Conservation (phyloP, 2,797 vertebrate genomes). For the Etheostoma nigrum region DNA sequence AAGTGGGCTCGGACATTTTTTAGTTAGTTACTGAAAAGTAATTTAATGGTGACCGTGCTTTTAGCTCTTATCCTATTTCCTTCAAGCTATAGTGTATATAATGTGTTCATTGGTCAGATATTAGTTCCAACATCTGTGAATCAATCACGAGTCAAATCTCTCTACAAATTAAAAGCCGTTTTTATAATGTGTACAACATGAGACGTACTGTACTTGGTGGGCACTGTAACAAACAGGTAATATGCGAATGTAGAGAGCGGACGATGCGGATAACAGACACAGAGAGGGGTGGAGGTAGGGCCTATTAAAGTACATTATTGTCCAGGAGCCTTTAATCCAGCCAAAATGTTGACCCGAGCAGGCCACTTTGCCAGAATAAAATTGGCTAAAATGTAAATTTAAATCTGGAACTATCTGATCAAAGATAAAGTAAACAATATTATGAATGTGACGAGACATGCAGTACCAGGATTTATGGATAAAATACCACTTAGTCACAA, state of each 20-base stretch:
- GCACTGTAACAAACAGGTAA: background rate
- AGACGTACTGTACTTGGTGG: background rate
- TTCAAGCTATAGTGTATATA: too few species aligned
- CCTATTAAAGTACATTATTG: background rate
- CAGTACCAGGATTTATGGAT: too few species aligned
- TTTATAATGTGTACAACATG: background rate
- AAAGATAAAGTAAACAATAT: background rate
- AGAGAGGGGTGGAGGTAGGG: background rate
- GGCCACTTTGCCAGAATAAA: background rate
- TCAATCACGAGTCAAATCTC: background rate
- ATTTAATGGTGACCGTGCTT: too few species aligned
- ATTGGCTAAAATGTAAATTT: background rate
- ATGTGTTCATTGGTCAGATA: background rate
- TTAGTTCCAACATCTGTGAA: background rate
- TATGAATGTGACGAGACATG: background rate
- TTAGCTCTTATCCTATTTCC: too few species aligned
- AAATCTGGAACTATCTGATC: background rate
- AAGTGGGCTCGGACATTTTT: background rate
- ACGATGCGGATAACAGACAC: background rate
- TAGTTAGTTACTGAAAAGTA: too few species aligned
- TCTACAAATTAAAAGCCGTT: background rate
- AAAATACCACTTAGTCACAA: too few species aligned
- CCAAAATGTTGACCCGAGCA: background rate
- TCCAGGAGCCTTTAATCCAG: background rate
- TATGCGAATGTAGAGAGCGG: background rate